phyloP scores from a whole-genome alignment of 2,113 vertebrate species.

The Ceyx melanurus region DNA sequence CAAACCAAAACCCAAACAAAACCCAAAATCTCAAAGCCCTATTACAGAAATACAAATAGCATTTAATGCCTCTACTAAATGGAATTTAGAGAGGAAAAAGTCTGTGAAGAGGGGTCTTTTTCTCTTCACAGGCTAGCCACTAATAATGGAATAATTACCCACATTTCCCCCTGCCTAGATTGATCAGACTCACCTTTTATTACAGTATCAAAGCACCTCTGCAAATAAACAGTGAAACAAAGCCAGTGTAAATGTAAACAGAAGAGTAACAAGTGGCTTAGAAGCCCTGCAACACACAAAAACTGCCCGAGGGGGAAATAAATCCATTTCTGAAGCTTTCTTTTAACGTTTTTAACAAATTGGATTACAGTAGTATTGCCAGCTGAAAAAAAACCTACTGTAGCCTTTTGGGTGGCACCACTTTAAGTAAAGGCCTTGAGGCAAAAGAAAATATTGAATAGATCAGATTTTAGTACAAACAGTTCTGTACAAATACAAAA shows the following conservation, averaged over 20 bases:
- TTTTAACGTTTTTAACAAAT: neutral
- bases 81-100: neutral
- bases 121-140: neutral
- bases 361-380: constrained; percentile 3
- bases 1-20: neutral
- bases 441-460: neutral
- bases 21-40: neutral
- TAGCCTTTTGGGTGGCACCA: neutral
- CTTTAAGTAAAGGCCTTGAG: neutral
- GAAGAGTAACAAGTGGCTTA: neutral
- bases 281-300: neutral
- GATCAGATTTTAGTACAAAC: neutral
- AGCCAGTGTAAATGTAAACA: constrained; percentile 6
- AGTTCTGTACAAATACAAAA: neutral
- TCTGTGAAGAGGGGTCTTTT: neutral
- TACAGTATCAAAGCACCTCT: neutral
- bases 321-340: constrained; percentile 16
- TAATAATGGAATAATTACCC: constrained; percentile 7
- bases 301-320: neutral
- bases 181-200: neutral
- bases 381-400: neutral
- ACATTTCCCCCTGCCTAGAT: neutral
- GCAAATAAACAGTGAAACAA: neutral
- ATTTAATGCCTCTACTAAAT: neutral
- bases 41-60: neutral